A percentile compares a stretch with the other conserved stretches of the same genome.
These are phyloP conservation scores for Parazoanthus darwini DNA, from an alignment of 92 coral and sea anemone genomes.

Conservation along the genomic window DNA sequence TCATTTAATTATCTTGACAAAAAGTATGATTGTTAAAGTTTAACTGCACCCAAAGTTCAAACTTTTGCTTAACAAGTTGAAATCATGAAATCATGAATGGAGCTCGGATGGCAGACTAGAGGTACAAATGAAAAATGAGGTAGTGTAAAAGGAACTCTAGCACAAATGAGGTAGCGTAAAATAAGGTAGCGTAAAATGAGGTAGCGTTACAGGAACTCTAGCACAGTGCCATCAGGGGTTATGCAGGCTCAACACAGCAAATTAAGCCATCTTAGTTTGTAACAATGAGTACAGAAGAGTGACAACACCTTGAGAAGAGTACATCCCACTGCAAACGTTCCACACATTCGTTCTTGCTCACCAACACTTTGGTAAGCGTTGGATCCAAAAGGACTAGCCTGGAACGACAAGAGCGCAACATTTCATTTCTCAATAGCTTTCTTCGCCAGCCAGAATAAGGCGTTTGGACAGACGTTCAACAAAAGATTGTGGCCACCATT, in stretches of 20 bases:
- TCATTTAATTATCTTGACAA: too few species aligned
- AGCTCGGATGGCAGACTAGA: too few species aligned
- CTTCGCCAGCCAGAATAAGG: background rate
- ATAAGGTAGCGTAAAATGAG: too few species aligned
- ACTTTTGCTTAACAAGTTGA: too few species aligned
- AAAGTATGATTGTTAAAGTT: too few species aligned
- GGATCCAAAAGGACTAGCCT: constrained; percentile 81
- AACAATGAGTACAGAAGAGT: background rate
- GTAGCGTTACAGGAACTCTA: background rate
- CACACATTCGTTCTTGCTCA: constrained; percentile 76
- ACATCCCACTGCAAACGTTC: constrained; percentile 83
- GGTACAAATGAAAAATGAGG: too few species aligned
- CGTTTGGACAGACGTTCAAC: background rate
- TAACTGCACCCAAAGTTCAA: too few species aligned
- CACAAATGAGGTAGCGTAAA: too few species aligned
- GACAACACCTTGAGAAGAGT: constrained; percentile 76
- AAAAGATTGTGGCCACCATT: too few species aligned
- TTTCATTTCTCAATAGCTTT: background rate
- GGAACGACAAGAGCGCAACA: constrained; percentile 6
- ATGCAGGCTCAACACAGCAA: background rate
- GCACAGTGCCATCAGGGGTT: background rate
- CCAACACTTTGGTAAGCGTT: constrained; percentile 66
- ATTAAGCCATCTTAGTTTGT: background rate
- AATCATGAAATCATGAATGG: too few species aligned
- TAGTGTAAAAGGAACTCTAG: background rate